phyloP scores from a whole-genome alignment of 2,113 vertebrate species.

The Dicrurus megarhynchus region DNA sequence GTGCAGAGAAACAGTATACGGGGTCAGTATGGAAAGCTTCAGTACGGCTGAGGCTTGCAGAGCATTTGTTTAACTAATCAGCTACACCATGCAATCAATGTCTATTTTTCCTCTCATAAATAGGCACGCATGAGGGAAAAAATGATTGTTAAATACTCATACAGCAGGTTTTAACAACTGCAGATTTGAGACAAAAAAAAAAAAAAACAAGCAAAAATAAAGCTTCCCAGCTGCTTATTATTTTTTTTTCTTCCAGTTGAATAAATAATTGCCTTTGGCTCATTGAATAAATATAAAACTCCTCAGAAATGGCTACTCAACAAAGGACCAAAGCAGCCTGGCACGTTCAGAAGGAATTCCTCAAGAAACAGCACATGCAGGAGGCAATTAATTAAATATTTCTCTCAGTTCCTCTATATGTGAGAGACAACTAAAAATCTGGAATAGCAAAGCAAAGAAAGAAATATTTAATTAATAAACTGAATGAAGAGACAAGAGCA shows the following conservation, averaged over 20 bases:
- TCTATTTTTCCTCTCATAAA: conserved; percentile 49
- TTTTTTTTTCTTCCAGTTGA: neutral
- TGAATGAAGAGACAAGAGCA: neutral
- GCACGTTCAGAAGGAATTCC: conserved; percentile 20
- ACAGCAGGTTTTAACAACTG: neutral
- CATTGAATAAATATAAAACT: neutral
- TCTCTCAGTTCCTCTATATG: neutral
- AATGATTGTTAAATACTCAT: conserved; percentile 49
- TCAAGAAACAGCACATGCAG: neutral
- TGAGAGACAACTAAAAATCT: conserved; percentile 38
- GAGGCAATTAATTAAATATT: conserved; percentile 65
- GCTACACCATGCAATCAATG: conserved; percentile 41
- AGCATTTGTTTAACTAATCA: conserved; percentile 21
- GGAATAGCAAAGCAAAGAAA: conserved; percentile 1
- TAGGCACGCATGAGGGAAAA: neutral
- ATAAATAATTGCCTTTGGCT: conserved; percentile 40
- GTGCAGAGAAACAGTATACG: neutral
- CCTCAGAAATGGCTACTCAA: neutral
- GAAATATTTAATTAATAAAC: conserved; percentile 66
- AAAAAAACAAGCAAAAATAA: neutral
- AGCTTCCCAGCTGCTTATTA: neutral
- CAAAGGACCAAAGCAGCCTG: neutral
- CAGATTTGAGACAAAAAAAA: neutral
- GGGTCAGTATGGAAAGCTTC: neutral
- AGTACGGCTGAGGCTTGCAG: neutral